A percentile compares a stretch with the other conserved stretches of the same genome.
These are phyloP conservation scores for Sturnira hondurensis DNA, from an alignment of 2,113 vertebrate species.

Conservation along the genomic window DNA sequence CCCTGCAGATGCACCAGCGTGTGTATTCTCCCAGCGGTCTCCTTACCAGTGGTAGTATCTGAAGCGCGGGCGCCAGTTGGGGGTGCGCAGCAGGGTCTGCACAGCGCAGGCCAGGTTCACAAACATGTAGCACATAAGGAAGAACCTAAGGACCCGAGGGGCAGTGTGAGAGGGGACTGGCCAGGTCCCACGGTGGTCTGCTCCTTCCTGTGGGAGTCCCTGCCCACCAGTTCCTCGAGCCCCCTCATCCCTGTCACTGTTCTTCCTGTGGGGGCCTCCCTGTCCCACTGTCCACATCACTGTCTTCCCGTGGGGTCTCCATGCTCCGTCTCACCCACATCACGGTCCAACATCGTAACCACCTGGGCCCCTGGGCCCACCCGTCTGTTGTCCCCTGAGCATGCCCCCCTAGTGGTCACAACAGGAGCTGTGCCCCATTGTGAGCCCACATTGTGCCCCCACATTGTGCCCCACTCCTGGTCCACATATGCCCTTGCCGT, in stretches of 20 bases:
- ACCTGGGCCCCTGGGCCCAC: neutral
- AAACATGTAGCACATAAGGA: conserved; percentile 98
- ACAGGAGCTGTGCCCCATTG: neutral
- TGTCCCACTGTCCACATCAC: neutral
- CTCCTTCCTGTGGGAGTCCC: neutral
- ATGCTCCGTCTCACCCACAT: neutral
- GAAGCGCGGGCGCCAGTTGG: conserved; percentile 98
- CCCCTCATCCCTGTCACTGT: rapidly evolving
- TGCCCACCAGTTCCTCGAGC: rapidly evolving
- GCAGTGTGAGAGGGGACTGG: rapidly evolving
- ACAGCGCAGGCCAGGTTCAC: conserved; percentile 96
- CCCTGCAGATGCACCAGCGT: rapidly evolving
- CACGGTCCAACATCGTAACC: neutral
- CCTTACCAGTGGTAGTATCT: conserved; percentile 95
- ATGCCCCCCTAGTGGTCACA: neutral
- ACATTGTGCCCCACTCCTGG: neutral
- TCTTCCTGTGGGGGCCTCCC: neutral
- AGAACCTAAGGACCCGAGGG: conserved; percentile 85
- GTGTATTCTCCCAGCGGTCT: neutral
- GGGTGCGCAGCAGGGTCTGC: conserved; percentile 93
- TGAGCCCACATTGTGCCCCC: too few species aligned
- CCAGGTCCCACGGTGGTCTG: neutral
- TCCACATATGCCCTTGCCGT: rapidly evolving
- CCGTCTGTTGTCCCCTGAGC: neutral
- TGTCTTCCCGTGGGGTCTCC: neutral